A percentile compares a stretch with the other conserved stretches of the same genome.
phyloP scores from a whole-genome alignment of 1,140 invertebrate genomes.

The Calephelis virginiensis region DNA sequence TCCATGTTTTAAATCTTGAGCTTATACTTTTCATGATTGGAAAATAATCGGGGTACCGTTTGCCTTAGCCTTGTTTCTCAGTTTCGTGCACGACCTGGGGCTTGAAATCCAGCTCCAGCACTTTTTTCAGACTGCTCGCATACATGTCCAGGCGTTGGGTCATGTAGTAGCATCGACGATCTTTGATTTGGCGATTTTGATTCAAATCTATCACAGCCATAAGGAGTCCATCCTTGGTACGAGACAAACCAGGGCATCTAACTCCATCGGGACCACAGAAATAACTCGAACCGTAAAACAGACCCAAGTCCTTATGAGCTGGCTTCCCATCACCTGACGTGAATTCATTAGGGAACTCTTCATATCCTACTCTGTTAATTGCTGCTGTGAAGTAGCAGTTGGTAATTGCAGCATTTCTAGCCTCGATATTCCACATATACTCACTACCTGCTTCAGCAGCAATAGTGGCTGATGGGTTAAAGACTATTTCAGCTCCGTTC shows the following conservation, averaged over 20 bases:
- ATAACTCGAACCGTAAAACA: constrained; percentile 98
- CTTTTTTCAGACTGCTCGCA: constrained; percentile 79
- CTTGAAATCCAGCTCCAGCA: constrained; percentile 62
- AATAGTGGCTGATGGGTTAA: constrained; percentile 98
- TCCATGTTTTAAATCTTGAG: not conserved
- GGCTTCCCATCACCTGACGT: constrained; percentile 95
- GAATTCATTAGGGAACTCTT: constrained; percentile 87
- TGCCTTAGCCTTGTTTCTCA: constrained; percentile 34
- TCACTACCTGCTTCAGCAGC: constrained; percentile 86
- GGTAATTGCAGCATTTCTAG: constrained; percentile 96
- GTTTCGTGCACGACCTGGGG: constrained; percentile 65
- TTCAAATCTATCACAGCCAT: constrained; percentile 96
- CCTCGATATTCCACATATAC: constrained; percentile 97
- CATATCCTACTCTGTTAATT: constrained; percentile 97
- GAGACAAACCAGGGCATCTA: constrained; percentile 93
- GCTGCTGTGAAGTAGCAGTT: constrained; percentile 97
- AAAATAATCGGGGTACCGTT: not conserved
- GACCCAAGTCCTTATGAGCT: constrained; percentile 95
- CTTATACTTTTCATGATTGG: not conserved
- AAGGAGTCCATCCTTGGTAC: constrained; percentile 92
- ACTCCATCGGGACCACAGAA: constrained; percentile 96
- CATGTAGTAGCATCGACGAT: constrained; percentile 97
- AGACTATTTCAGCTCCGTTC: constrained; percentile 99
- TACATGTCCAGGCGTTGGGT: constrained; percentile 97
- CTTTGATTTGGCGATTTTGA: constrained; percentile 95